A percentile compares a stretch with the other conserved stretches of the same genome.
These are phyloP conservation scores for Tichodroma muraria DNA, from an alignment of 2,113 vertebrate genomes.

Conservation along the genomic window DNA sequence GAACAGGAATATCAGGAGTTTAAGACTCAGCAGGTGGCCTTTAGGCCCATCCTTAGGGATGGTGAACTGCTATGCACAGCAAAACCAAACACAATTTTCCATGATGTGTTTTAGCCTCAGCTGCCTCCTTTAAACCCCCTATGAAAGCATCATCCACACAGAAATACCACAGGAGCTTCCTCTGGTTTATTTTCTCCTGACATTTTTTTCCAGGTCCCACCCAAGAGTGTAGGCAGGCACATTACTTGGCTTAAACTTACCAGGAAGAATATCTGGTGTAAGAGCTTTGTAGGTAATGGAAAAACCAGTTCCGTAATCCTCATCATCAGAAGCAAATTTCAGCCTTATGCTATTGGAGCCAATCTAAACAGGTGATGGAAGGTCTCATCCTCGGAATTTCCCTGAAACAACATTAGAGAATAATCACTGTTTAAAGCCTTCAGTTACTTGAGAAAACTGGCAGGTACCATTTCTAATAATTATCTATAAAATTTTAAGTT, in stretches of 20 bases:
- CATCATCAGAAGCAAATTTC: constrained; percentile 78
- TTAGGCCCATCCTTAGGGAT: background rate
- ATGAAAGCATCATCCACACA: background rate
- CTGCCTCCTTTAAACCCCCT: background rate
- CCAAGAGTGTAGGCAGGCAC: background rate
- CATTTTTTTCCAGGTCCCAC: background rate
- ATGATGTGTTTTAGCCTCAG: background rate
- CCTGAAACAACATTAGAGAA: constrained; percentile 57
- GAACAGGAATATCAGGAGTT: background rate
- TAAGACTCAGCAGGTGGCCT: background rate
- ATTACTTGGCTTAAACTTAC: constrained; percentile 36
- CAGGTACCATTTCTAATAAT: background rate
- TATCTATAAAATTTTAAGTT: background rate
- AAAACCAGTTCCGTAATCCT: constrained; percentile 72
- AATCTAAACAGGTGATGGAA: constrained; percentile 66
- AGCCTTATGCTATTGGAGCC: constrained; percentile 64
- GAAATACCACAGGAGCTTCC: background rate
- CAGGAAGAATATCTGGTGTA: constrained; percentile 48
- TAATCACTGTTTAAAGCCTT: background rate
- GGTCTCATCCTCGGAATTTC: constrained; percentile 71
- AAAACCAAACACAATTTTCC: background rate
- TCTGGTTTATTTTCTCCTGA: background rate
- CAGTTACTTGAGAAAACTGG: background rate
- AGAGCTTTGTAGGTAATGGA: constrained; percentile 70
- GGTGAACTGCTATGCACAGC: background rate